phyloP scores from a whole-genome alignment of 2,888 invertebrate species.

The Platypus cylindrus region DNA sequence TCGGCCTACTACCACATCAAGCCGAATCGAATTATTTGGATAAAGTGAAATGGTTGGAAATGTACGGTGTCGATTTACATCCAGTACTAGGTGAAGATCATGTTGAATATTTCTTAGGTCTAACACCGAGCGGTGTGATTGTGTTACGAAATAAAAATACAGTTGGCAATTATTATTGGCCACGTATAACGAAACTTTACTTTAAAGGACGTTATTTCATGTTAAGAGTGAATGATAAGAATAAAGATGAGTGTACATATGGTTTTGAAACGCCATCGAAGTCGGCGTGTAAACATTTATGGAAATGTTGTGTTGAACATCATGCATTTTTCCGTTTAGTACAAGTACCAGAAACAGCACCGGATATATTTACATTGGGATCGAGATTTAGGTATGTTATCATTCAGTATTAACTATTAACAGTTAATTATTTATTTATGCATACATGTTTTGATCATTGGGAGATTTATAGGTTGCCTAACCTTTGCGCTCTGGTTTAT shows the following conservation, averaged over 20 bases:
- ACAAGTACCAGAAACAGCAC: constrained; percentile 63
- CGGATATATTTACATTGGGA: constrained; percentile 65
- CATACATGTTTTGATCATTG: too few relatives aligned
- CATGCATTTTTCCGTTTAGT: constrained; percentile 86
- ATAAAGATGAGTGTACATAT: constrained; percentile 91
- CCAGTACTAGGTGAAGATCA: constrained; percentile 94
- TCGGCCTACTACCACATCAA: constrained; percentile 82
- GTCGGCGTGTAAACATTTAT: constrained; percentile 86
- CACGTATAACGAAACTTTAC: constrained; percentile 90
- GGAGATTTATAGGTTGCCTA: too few relatives aligned
- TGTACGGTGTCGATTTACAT: constrained; percentile 96
- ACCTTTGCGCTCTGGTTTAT: too few relatives aligned
- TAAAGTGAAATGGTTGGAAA: constrained; percentile 96
- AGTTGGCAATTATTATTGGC: constrained; percentile 97
- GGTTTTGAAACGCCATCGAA: constrained; percentile 90
- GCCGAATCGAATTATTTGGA: constrained; percentile 92
- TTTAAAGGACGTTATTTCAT: constrained; percentile 95
- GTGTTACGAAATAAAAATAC: constrained; percentile 90
- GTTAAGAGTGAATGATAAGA: constrained; percentile 90
- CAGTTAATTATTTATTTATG: too few relatives aligned
- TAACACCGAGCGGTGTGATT: constrained; percentile 92
- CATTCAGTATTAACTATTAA: constrained; percentile 3
- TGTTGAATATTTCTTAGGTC: constrained; percentile 82
- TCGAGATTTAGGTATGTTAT: constrained; percentile 53
- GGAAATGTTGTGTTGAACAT: constrained; percentile 93